phyloP scores from a whole-genome alignment of 1,140 invertebrate species.

The Cryptotermes secundus region DNA sequence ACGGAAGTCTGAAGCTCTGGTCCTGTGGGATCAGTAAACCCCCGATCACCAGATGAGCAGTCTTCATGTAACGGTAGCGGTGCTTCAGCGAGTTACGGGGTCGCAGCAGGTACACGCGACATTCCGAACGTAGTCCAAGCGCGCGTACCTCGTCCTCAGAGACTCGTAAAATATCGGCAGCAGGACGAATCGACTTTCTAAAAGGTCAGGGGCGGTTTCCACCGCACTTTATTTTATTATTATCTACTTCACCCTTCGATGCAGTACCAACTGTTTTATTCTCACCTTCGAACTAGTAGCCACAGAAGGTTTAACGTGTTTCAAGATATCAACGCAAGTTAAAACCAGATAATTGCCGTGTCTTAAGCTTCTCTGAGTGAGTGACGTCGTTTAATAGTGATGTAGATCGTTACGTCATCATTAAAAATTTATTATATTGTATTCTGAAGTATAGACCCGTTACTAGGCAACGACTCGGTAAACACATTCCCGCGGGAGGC shows the following conservation, averaged over 20 bases:
- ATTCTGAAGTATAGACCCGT: no score
- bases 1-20: not conserved
- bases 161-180: not conserved
- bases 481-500: no score
- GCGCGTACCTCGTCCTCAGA: not conserved
- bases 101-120: not conserved
- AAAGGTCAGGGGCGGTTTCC: not conserved
- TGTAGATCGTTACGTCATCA: no score
- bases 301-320: not conserved
- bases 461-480: no score
- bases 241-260: not conserved
- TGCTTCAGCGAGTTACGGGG: not conserved
- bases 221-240: conserved; percentile 9
- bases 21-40: not conserved
- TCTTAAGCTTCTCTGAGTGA: no score
- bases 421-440: no score
- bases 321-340: not conserved
- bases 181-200: not conserved
- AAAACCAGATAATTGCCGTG: no score
- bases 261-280: not conserved
- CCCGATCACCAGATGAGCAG: not conserved
- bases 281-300: not conserved
- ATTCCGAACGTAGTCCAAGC: not conserved
- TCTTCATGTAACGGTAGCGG: not conserved
- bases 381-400: no score